phyloP scores from a whole-genome alignment of 2,888 invertebrate species.

The Oligia latruncula region DNA sequence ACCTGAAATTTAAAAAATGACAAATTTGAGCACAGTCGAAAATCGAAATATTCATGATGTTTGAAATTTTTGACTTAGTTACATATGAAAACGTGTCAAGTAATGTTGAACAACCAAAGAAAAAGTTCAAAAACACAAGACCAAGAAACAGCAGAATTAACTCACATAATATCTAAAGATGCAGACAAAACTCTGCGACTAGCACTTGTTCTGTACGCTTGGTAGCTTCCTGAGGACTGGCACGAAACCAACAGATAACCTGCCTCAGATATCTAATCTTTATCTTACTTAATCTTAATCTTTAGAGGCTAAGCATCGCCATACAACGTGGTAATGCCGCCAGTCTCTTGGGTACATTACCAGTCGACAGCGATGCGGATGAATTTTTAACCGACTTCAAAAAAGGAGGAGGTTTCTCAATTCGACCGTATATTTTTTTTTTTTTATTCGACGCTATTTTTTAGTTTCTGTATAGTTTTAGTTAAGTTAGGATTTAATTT shows the following conservation, averaged over 20 bases:
- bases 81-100: background rate
- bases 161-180: constrained; percentile 60
- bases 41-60: background rate
- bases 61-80: background rate
- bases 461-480: too few species aligned
- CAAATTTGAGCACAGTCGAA: background rate
- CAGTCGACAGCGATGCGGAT: too few species aligned
- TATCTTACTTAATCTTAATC: constrained; percentile 39
- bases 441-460: too few species aligned
- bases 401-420: too few species aligned
- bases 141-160: constrained; percentile 4
- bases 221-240: constrained; percentile 52
- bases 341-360: too few species aligned
- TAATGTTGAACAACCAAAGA: background rate
- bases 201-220: constrained; percentile 53
- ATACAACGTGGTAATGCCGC: too few species aligned
- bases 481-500: too few species aligned
- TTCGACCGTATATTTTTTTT: too few species aligned
- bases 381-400: too few species aligned
- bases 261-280: constrained; percentile 60
- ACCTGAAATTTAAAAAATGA: constrained; percentile 72
- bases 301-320: too few species aligned
- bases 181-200: constrained; percentile 48
- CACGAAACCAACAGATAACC: constrained; percentile 66
- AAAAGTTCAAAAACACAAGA: background rate